A percentile compares a stretch with the other conserved stretches of the same genome.
phyloP scores from a whole-genome alignment of 1,140 invertebrate genomes.

The Drosophila teissieri region DNA sequence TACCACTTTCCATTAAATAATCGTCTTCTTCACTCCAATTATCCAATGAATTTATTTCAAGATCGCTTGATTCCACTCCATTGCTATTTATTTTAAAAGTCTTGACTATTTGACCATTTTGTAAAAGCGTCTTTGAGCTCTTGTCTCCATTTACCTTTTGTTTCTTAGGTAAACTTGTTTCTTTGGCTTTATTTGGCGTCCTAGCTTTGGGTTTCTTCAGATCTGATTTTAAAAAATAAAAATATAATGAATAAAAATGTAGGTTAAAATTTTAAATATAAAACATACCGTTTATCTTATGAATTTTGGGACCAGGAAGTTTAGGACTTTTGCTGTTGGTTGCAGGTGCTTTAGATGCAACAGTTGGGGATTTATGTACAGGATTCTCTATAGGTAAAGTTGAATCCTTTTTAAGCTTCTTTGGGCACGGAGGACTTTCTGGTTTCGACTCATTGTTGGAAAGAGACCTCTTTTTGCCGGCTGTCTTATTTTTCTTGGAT shows the following conservation, averaged over 20 bases:
- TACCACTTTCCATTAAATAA: not conserved
- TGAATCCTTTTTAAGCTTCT: conserved; percentile 4
- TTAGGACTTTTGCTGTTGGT: not conserved
- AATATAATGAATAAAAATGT: no score
- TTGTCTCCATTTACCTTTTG: not conserved
- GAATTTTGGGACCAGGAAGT: not conserved
- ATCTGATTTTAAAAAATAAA: not conserved
- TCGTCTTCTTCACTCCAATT: not conserved
- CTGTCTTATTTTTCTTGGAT: not conserved
- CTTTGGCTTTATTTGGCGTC: not conserved
- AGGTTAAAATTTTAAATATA: not conserved
- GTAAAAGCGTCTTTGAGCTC: not conserved
- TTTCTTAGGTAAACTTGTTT: not conserved
- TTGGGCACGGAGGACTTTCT: not conserved
- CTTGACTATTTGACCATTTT: not conserved
- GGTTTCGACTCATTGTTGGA: not conserved
- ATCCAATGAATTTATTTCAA: not conserved
- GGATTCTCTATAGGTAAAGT: not conserved
- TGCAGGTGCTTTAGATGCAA: not conserved
- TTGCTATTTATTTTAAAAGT: not conserved
- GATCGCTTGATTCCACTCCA: not conserved
- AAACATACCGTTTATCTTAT: conserved; percentile 1
- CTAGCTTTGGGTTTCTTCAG: no score
- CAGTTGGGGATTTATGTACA: not conserved
- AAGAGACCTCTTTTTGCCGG: not conserved